Percentiles rank a stretch among this genome's conserved stretches.
Conservation (phyloP, 2,113 vertebrate species). For the Symphodus melops region DNA sequence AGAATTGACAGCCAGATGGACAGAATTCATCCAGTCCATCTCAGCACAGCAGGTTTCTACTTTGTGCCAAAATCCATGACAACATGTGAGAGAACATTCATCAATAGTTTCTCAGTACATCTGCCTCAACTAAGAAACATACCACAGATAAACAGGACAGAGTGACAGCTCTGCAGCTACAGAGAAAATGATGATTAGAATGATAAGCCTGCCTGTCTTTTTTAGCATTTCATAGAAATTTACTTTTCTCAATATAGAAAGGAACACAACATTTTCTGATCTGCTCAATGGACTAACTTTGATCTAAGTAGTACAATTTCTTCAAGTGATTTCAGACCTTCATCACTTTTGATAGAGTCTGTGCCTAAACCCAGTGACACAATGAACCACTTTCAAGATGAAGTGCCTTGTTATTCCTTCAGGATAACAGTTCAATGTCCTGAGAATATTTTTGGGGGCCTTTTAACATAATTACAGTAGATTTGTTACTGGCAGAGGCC, state of each 20-base stretch:
- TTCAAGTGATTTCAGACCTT: slow-evolving; percentile 12
- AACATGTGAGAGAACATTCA: slow-evolving; percentile 47
- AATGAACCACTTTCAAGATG: slow-evolving; percentile 2
- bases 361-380: background rate
- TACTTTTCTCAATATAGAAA: background rate
- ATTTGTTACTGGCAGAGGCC: no score
- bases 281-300: slow-evolving; percentile 1
- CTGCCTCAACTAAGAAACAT: slow-evolving; percentile 44
- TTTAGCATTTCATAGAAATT: background rate
- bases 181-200: background rate
- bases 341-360: background rate
- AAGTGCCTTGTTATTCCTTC: background rate
- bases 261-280: slow-evolving; percentile 13
- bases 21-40: slow-evolving; percentile 24
- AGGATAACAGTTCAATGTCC: background rate
- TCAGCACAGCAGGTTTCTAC: slow-evolving; percentile 47
- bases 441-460: no score
- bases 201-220: background rate
- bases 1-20: slow-evolving; percentile 41
- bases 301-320: background rate
- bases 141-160: slow-evolving; percentile 6
- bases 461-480: no score
- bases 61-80: slow-evolving; percentile 32
- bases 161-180: background rate
- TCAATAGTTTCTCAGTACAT: slow-evolving; percentile 60